Percentiles rank a stretch among this genome's conserved stretches.
Conservation (phyloP, 2,797 vertebrate species). For the Allobates femoralis region DNA sequence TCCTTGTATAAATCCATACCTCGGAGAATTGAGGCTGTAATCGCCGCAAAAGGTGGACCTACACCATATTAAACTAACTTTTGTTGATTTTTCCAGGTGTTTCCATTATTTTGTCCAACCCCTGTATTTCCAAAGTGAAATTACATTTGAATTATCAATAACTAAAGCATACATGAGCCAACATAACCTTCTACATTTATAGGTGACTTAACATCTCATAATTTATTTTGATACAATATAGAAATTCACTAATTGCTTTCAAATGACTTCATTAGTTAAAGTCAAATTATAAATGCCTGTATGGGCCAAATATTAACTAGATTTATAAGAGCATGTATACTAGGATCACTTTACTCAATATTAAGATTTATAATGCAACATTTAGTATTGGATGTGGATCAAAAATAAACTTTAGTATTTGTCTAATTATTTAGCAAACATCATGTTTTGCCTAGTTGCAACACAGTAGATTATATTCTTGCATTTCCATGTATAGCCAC, state of each 20-base stretch:
- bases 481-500: no score
- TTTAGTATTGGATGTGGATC: not conserved
- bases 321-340: not conserved
- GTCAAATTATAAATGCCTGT: conserved; percentile 18
- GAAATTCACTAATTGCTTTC: conserved; percentile 2
- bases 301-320: not conserved
- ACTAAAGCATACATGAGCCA: not conserved
- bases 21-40: no score
- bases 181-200: not conserved
- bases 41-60: no score
- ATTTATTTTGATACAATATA: not conserved
- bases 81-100: no score
- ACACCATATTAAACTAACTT: no score
- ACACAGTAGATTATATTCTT: not conserved
- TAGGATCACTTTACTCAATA: not conserved
- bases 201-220: not conserved
- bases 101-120: no score
- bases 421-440: not conserved
- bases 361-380: not conserved
- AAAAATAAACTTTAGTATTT: not conserved
- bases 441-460: not conserved
- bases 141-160: not conserved
- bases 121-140: not conserved
- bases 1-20: no score
- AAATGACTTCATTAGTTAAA: conserved; percentile 33